Evolutionary conservation across 2,113 vertebrate genomes (phyloP).

Genomic region (Turnix velox): DNA sequence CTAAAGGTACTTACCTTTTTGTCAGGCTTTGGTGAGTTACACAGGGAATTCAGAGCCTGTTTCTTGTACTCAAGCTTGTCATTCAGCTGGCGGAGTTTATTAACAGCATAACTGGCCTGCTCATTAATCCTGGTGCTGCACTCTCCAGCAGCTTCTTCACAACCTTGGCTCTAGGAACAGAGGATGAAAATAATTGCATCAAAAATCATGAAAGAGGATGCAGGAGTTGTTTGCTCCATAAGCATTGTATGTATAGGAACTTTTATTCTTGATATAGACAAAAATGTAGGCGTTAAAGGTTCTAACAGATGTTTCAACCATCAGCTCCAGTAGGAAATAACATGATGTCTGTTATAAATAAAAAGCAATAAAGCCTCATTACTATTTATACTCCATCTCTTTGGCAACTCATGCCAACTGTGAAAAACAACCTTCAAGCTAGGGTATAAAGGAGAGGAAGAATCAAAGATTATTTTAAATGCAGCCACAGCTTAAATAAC

Average conservation of each 20-base stretch:
- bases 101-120: conserved; percentile 91
- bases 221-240: background rate
- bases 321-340: background rate
- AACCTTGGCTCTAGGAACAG: conserved; percentile 72
- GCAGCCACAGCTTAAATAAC: background rate
- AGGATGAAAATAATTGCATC: background rate
- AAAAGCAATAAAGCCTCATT: background rate
- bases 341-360: background rate
- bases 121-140: conserved; percentile 86
- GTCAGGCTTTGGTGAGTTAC: conserved; percentile 94
- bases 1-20: conserved; percentile 82
- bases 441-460: background rate
- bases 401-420: background rate
- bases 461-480: conserved; percentile 2
- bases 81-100: conserved; percentile 87
- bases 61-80: conserved; percentile 97
- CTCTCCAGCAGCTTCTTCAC: conserved; percentile 83
- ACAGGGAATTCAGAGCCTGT: conserved; percentile 92
- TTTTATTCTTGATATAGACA: background rate
- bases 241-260: background rate
- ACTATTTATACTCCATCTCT: background rate
- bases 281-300: background rate
- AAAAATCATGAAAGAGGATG: background rate
- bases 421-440: background rate
- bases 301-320: background rate